Evolutionary conservation across 64 coral and sea anemone genomes (phyloP), one percentile per base, ranked within the genome.

Genomic region (Montipora foliosa): DNA sequence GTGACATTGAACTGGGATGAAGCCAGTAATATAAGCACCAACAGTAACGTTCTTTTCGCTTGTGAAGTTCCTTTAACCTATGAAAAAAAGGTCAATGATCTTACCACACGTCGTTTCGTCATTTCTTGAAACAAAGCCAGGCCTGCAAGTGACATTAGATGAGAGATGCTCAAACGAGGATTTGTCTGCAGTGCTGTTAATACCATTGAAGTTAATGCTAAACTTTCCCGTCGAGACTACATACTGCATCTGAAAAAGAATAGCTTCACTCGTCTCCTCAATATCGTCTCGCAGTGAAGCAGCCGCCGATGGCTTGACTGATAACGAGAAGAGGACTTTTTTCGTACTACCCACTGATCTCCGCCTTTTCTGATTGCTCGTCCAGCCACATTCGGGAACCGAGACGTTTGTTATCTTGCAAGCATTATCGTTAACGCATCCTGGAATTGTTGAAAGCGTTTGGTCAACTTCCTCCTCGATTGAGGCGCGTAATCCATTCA

Each of bases 171-270:
- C 4, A 55, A 90, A 51, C 4, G 89, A 90, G 7, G 89, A 71
- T 55, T 19, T 72, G 7, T 81, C 68, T 9, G 89, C 89, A 53
- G 77, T 73, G 45, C 45, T 81, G n/a, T 81, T 90, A 11, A 52
- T 46, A 20, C 61, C 77, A 80, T 50, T 19, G 12, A 81, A 17
- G n/a, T 19, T 37, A 1, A 90, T 66, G 1, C 4, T 52, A 9
- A 90, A 90, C 20, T 81, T 6, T 53, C 89, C 89, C 7, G 61
- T 81, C 8, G 89, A 58, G 2, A 90, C 68, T 49, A 50, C 50
- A 71, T 90, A 81, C 89, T 81, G 77, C 66, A 81, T 52, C 47
- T 90, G 77, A 71, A 90, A 90, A 66, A 90, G 9, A 3, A 90
- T 17, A 5, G 88, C 77, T 79, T 90, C 89, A 50, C 76, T 79